These are phyloP conservation scores for Nesogale talazaci DNA, from an alignment of 2,113 vertebrate genomes.

Conservation along the genomic window DNA sequence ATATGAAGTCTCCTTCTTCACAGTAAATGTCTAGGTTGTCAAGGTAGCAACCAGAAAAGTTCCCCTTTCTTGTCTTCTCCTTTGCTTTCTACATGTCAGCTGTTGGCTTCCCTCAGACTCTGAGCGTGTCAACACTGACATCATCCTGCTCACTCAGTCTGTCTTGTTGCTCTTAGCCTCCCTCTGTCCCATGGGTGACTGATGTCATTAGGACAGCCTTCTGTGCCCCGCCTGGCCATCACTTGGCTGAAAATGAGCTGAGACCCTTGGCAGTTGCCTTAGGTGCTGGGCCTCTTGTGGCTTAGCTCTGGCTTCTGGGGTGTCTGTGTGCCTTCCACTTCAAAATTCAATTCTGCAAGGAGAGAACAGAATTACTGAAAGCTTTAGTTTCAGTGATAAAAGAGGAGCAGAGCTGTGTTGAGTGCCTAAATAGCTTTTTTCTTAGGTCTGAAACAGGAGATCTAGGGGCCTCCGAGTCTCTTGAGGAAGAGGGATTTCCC, in stretches of 20 bases:
- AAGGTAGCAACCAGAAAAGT: neutral
- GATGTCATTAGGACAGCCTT: slow-evolving; percentile 74
- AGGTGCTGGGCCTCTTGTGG: neutral
- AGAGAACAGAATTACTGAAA: neutral
- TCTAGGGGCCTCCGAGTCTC: neutral
- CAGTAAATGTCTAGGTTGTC: neutral
- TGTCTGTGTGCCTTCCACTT: slow-evolving; percentile 9
- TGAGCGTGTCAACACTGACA: slow-evolving; percentile 20
- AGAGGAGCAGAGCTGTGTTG: neutral
- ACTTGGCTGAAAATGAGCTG: slow-evolving; percentile 59
- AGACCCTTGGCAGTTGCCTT: slow-evolving; percentile 59
- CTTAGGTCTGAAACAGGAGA: slow-evolving; percentile 62
- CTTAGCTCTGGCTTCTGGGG: neutral
- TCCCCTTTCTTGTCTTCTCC: neutral
- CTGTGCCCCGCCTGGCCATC: slow-evolving; percentile 50
- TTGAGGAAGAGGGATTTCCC: slow-evolving; percentile 59
- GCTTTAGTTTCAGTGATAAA: slow-evolving; percentile 35
- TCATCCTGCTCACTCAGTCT: slow-evolving; percentile 3
- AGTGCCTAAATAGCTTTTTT: slow-evolving; percentile 32
- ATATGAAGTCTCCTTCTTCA: neutral
- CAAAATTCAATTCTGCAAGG: neutral
- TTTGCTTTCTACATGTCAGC: neutral
- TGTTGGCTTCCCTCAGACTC: neutral
- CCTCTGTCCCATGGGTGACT: slow-evolving; percentile 67
- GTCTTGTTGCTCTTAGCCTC: slow-evolving; percentile 20